Conservation (phyloP, 2,113 vertebrate genomes). For the Seriola aureovittata region DNA sequence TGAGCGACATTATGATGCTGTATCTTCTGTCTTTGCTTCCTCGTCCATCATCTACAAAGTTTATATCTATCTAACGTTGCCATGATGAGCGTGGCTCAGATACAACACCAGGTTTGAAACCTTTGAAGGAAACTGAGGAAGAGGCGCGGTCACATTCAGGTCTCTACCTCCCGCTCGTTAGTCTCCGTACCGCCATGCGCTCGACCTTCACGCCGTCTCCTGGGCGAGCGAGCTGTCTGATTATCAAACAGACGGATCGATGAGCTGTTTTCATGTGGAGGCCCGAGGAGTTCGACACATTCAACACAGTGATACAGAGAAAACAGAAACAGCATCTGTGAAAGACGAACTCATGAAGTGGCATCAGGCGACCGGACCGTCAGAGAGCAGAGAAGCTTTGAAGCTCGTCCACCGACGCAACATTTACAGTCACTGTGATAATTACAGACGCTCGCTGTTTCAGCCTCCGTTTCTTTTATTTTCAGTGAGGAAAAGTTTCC, state of each 20-base stretch:
- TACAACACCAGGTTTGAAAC: no score
- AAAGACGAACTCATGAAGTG: conserved; percentile 6
- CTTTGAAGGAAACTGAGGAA: no score
- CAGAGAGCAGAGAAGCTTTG: not conserved
- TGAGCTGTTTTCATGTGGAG: not conserved
- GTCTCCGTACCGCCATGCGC: no score
- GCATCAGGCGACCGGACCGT: not conserved
- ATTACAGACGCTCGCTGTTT: not conserved
- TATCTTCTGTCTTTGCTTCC: no score
- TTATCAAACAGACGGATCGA: not conserved
- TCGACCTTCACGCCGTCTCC: no score
- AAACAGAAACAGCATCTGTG: not conserved
- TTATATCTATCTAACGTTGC: no score
- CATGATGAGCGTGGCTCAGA: no score
- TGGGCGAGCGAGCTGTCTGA: conserved; percentile 4
- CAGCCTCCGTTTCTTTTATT: not conserved
- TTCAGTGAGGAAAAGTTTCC: no score
- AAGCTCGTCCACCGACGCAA: not conserved
- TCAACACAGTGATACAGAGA: conserved; percentile 6
- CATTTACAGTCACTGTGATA: not conserved
- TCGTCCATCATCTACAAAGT: no score
- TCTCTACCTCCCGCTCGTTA: not conserved
- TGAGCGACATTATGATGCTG: no score
- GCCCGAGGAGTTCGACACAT: conserved; percentile 21
- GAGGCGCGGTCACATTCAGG: no score